Evolutionary conservation across 2,888 invertebrate species (phyloP), one percentile per base, ranked within the genome.

Genomic region (Yponomeuta plumbellus): DNA sequence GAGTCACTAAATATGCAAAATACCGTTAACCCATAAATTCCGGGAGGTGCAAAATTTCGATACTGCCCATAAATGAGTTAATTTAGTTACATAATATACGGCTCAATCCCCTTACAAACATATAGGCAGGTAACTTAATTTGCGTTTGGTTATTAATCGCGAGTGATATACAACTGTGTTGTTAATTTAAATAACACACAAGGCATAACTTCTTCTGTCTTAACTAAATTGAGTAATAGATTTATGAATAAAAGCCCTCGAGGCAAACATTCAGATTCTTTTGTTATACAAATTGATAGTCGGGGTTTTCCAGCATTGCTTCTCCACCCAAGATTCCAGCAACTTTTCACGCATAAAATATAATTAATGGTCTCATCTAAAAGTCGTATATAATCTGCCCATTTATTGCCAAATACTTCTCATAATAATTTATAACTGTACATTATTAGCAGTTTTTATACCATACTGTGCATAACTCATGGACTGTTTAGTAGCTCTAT

Each of bases 151-250:
- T 52, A 52, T 52, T 17, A 52, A 52, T 52, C 44, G 44, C 17
- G 44, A 17, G 44, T 52, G 44, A 52, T 52, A 17, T 52, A 52
- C 44, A 17, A 52, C 44, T 52, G 44, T 1, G 44, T 52, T 52
- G 44, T 52, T 52, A 52, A 52, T 52, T 52, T 52, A 52, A 52
- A 34, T 34, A 34, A 52, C 44, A 52, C 44, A 52, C 44, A 52
- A 52, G 44, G 13, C 1, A 52, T 52, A 52, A 52, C 44, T 52
- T 52, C 44, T 52, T 52, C 44, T 52, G 44, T 52, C 44, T 52
- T 52, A 34, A 17, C 44, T 17, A 52, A 52, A 52, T 52, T 52
- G 44, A 52, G 17, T 6, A 52, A 52, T 52, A 52, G 44, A 52
- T 52, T 52, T 52, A 52, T 52, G 44, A 52, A 52, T 52, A 1